phyloP scores from a whole-genome alignment of 2,797 vertebrate species.

The Masticophis lateralis region DNA sequence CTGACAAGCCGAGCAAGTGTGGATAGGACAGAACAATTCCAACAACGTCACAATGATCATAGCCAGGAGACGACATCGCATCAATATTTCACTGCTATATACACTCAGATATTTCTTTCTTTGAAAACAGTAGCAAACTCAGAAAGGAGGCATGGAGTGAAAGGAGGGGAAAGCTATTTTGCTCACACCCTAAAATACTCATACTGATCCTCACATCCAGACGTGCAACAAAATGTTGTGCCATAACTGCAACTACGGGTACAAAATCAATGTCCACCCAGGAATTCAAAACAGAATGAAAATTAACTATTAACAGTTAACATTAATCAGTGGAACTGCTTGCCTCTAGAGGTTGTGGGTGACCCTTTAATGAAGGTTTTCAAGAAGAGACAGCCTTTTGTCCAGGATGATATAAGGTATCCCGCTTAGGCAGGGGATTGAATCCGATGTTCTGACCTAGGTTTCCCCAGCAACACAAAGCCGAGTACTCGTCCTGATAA shows the following conservation, averaged over 20 bases:
- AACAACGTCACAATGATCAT: slow-evolving; percentile 63
- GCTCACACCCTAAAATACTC: neutral
- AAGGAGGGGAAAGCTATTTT: neutral
- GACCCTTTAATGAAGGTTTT: neutral
- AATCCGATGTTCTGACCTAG: too few relatives aligned
- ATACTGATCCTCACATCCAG: neutral
- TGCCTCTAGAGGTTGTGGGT: neutral
- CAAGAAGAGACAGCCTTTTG: neutral
- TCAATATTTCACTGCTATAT: slow-evolving; percentile 58
- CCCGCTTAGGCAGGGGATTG: neutral
- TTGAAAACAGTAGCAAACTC: slow-evolving; percentile 37
- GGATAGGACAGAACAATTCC: slow-evolving; percentile 64
- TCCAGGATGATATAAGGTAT: neutral
- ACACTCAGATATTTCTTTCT: slow-evolving; percentile 50
- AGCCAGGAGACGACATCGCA: slow-evolving; percentile 55
- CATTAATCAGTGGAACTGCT: neutral
- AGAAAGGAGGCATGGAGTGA: slow-evolving; percentile 45
- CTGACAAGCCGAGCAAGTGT: slow-evolving; percentile 61
- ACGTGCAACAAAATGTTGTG: neutral
- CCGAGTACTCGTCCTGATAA: too few relatives aligned
- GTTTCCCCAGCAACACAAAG: too few relatives aligned
- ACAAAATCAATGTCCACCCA: neutral
- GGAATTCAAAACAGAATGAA: neutral
- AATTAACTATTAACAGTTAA: neutral
- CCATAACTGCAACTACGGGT: neutral